phyloP scores from a whole-genome alignment of 2,797 vertebrate genomes.

The Manis pentadactyla region DNA sequence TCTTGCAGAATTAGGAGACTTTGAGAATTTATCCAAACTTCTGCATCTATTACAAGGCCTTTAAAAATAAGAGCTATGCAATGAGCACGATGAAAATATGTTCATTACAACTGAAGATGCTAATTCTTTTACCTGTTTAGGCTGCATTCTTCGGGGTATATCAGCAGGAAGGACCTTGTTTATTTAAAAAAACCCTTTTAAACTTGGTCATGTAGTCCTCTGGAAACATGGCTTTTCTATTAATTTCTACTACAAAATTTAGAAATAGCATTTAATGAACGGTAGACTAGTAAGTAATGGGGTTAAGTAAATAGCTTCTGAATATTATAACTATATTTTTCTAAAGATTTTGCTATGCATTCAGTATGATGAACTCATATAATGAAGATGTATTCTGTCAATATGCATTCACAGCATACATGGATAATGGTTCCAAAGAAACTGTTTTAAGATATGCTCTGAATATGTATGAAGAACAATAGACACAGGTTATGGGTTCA shows the following conservation, averaged over 20 bases:
- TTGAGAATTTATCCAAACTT: slow-evolving; percentile 27
- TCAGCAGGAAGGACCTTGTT: not conserved
- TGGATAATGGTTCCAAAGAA: slow-evolving; percentile 82
- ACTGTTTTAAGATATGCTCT: slow-evolving; percentile 75
- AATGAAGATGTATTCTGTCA: slow-evolving; percentile 84
- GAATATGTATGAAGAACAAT: slow-evolving; percentile 82
- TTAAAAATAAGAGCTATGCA: not conserved
- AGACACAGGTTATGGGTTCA: slow-evolving; percentile 69
- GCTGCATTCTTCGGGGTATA: not conserved
- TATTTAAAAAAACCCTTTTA: not conserved
- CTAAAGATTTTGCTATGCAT: slow-evolving; percentile 76
- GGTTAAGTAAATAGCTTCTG: slow-evolving; percentile 76
- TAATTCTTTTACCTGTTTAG: not conserved
- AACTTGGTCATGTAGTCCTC: not conserved
- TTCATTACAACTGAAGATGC: not conserved
- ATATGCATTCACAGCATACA: slow-evolving; percentile 79
- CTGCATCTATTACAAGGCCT: not conserved
- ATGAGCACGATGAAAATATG: not conserved
- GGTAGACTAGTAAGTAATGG: slow-evolving; percentile 62
- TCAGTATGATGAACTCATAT: slow-evolving; percentile 77
- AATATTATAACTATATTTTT: slow-evolving; percentile 72
- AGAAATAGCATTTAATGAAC: slow-evolving; percentile 64
- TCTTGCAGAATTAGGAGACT: not conserved
- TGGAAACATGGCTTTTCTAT: not conserved
- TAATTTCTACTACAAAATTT: slow-evolving; percentile 39